Conservation (phyloP, 2,888 invertebrate genomes). For the Listrodromus nycthemerus region DNA sequence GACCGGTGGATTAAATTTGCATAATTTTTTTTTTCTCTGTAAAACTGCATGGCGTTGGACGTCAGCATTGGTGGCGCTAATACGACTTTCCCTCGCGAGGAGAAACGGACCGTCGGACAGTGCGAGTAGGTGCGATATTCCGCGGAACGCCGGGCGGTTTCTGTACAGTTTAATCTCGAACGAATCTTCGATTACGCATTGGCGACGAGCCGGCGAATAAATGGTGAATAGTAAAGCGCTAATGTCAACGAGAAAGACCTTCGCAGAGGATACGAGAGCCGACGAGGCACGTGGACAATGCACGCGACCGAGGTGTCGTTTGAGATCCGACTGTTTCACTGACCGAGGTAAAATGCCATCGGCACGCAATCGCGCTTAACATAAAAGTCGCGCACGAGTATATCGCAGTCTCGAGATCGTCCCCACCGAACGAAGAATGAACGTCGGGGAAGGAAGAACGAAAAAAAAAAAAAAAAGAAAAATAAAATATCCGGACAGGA, state of each 20-base stretch:
- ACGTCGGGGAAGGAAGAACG: background rate
- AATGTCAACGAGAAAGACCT: conserved; percentile 53
- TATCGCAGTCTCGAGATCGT: conserved; percentile 28
- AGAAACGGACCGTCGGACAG: conserved; percentile 53
- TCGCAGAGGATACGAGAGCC: conserved; percentile 45
- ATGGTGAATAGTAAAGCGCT: conserved; percentile 9
- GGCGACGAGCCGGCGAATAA: conserved; percentile 20
- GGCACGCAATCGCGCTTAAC: conserved; percentile 60
- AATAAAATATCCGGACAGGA: no score
- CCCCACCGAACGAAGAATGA: conserved; percentile 9
- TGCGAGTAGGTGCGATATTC: conserved; percentile 34
- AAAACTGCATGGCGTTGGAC: background rate
- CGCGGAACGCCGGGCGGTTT: conserved; percentile 19
- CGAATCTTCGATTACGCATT: conserved; percentile 24
- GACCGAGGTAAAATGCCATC: conserved; percentile 59
- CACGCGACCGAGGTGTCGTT: conserved; percentile 29
- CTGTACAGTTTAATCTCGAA: conserved; percentile 10
- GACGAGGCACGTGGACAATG: conserved; percentile 45
- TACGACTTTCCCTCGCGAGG: conserved; percentile 63
- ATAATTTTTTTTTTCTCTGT: background rate
- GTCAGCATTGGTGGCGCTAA: conserved; percentile 35
- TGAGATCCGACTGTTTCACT: background rate
- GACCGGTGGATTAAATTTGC: background rate
- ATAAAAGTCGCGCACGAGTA: conserved; percentile 67
- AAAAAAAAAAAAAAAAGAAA: conserved; percentile 8